Evolutionary conservation across 2,797 vertebrate species (phyloP), one percentile per base, ranked within the genome.

Genomic region (Iguana delicatissima): DNA sequence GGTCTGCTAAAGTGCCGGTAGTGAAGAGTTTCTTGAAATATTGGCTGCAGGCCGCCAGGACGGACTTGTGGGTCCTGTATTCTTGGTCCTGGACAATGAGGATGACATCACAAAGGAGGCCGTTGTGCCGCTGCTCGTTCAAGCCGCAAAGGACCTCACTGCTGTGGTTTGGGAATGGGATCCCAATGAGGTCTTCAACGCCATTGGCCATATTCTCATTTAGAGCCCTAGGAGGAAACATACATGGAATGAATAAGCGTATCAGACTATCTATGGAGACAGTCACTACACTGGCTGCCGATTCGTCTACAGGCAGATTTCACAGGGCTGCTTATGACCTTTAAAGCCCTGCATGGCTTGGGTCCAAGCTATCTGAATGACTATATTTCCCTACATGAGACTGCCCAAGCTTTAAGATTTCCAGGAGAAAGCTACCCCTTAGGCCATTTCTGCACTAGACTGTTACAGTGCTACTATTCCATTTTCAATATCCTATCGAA

Each of bases 1-100:
- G 97, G 32, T 98, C 98, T 0, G 97, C 97, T 90, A 98, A 96
- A 86, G 97, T 97, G 92, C 98, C 98, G 0, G 99, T 98, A 0
- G 99, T 99, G 97, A 99, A 99, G 95, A 99, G 99, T 95, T 99
- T 99, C 96, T 99, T 99, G 94, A 99, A 99, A 95, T 99, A 99
- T 95, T 99, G 98, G 97, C 99, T 99, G 97, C 99, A 99, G 93
- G 99, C 99, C 0, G 99, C 99, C 94, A 99, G 97, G 26, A 99
- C 98, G 0, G 99, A 99, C 94, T 99, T 98, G 94, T 99, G 99
- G 13, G 99, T 99, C 89, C 98, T 98, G 96, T 99, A 99, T 93
- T 99, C 98, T 96, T 99, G 99, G 96, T 99, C 98, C 14, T 98
- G 98, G 1, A 99, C 99, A 46, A 99, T 98, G 92, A 99, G 98